Evolutionary conservation across 2,113 vertebrate species (phyloP), one percentile per base, ranked within the genome.

Genomic region (Malurus elegans): DNA sequence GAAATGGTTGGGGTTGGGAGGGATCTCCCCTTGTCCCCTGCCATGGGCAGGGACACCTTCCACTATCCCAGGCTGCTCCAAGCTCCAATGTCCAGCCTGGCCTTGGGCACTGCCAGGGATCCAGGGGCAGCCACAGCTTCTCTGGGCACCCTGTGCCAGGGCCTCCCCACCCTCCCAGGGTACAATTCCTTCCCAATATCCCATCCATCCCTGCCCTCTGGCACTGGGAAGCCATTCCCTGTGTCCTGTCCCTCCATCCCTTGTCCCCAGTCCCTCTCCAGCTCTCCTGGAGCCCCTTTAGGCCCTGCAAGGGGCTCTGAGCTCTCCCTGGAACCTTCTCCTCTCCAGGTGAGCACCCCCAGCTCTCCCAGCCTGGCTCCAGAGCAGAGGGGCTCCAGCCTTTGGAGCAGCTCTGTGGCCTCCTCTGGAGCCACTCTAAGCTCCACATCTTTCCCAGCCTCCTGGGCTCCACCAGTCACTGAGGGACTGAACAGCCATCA

Each of bases 41-140:
- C 32, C 32, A 45, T 10, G 7, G 7, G 2, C 67, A 73, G 32
- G 32, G 69, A 58, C 12, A 51, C 15, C 18, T 60, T 1, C 38
- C 16, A 15, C 61, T 2, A 0, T 2, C n/a, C 76, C n/a, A 81
- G 18, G 36, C 0, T 3, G 23, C 44, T 80, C 51, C 58, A 16
- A 50, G 21, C 26, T 58, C 14, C n/a, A n/a, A n/a, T 0, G 0
- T 23, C 31, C 36, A 45, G 0, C 44, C 44, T 45, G 60, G 26
- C 60, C 51, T 65, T 51, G 36, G 67, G 0, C 76, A 58, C 36
- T 44, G 0, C 44, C 86, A 80, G 51, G 42, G 31, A 57, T 50
- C 40, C 80, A 84, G 58, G 31, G 25, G 9, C 75, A 88, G 34
- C 50, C 66, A 15, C 58, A 72, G 58, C 50, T 79, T 0, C 66